Evolutionary conservation across 2,113 vertebrate genomes (phyloP).

Genomic region (Cebus imitator): DNA sequence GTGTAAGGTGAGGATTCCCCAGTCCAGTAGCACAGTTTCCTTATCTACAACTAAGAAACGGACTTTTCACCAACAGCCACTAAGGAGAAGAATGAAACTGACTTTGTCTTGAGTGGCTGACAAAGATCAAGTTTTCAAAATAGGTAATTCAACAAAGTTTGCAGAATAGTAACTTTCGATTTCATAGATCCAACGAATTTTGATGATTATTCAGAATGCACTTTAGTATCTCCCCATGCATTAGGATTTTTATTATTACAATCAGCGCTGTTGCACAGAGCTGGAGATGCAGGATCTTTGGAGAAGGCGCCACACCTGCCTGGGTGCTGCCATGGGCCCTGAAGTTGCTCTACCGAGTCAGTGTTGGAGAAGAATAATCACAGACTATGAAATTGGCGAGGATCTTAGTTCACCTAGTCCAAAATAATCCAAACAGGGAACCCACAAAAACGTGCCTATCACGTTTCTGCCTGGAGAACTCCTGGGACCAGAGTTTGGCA

Average conservation of each 20-base stretch:
- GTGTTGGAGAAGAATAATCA: background rate
- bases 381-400: background rate
- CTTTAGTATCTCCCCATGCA: background rate
- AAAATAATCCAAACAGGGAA: background rate
- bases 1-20: no score
- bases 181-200: background rate
- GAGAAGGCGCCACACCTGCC: background rate
- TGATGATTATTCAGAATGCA: background rate
- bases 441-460: no score
- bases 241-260: background rate
- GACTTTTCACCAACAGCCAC: background rate
- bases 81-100: background rate
- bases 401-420: background rate
- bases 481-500: background rate
- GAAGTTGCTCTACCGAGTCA: no score
- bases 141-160: background rate
- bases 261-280: background rate
- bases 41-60: background rate
- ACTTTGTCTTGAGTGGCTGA: background rate
- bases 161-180: background rate
- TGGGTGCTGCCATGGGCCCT: background rate
- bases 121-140: background rate
- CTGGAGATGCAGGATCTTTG: background rate
- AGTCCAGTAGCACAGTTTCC: no score
- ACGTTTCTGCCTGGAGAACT: background rate